phyloP scores from a whole-genome alignment of 1,140 invertebrate genomes.

The Harlomillsia oculata region DNA sequence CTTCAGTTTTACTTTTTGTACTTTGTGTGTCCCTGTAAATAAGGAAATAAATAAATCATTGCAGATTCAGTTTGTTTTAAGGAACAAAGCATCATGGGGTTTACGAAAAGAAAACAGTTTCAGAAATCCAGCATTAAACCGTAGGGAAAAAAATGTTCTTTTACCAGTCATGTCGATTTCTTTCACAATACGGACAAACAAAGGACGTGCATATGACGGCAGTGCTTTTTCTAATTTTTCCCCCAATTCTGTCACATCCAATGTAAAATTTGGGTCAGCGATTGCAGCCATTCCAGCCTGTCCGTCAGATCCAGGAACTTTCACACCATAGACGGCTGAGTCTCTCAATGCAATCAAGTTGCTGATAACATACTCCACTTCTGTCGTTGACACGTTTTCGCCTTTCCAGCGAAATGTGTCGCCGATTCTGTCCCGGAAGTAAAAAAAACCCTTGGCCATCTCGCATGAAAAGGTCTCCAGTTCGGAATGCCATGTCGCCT shows the following conservation, averaged over 20 bases:
- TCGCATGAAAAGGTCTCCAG: slow-evolving; percentile 55
- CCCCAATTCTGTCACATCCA: slow-evolving; percentile 57
- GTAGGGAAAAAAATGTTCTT: not conserved
- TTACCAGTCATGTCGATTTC: slow-evolving; percentile 78
- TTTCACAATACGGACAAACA: slow-evolving; percentile 72
- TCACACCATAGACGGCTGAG: slow-evolving; percentile 76
- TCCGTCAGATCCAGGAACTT: slow-evolving; percentile 71
- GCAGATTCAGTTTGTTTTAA: too few species aligned
- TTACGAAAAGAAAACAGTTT: not conserved
- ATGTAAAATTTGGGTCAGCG: slow-evolving; percentile 58
- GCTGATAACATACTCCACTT: slow-evolving; percentile 88
- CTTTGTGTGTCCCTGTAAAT: slow-evolving; percentile 72
- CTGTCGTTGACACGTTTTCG: slow-evolving; percentile 64
- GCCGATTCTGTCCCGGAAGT: slow-evolving; percentile 53
- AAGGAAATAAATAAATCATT: slow-evolving; percentile 13
- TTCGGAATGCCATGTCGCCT: slow-evolving; percentile 60
- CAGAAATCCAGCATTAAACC: not conserved
- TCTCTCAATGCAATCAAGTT: slow-evolving; percentile 74
- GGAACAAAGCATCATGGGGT: not conserved
- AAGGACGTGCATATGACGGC: slow-evolving; percentile 74
- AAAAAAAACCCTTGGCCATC: slow-evolving; percentile 53
- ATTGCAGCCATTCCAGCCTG: slow-evolving; percentile 93
- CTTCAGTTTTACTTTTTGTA: slow-evolving; percentile 82
- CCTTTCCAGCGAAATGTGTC: slow-evolving; percentile 51
- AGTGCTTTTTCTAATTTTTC: slow-evolving; percentile 57